Conservation (phyloP, 2,113 vertebrate genomes). For the Trichomycterus rosablanca region DNA sequence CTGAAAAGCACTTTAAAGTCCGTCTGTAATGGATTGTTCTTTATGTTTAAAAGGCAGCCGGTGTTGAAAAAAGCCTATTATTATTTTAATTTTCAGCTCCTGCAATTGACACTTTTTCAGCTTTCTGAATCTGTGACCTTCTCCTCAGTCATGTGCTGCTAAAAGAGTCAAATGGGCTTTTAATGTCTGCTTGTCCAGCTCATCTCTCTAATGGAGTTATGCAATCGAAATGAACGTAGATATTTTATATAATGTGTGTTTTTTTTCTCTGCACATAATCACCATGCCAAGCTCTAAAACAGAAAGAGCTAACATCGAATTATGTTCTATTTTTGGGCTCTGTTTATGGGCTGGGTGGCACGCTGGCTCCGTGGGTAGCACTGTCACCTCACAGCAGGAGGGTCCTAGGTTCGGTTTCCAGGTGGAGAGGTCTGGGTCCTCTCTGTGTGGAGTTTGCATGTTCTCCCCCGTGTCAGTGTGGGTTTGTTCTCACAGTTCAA, state of each 20-base stretch:
- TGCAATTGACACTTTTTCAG: slow-evolving; percentile 32
- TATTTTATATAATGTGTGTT: background rate
- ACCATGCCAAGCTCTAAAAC: background rate
- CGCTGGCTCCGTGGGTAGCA: too few species aligned
- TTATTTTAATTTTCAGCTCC: slow-evolving; percentile 39
- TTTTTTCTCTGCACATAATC: background rate
- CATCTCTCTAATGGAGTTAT: slow-evolving; percentile 28
- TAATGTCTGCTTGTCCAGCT: slow-evolving; percentile 33
- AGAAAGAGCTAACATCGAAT: too few species aligned
- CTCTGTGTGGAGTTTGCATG: too few species aligned
- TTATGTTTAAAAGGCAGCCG: slow-evolving; percentile 34
- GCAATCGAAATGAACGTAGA: slow-evolving; percentile 14
- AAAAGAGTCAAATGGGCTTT: slow-evolving; percentile 36
- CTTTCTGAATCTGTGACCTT: slow-evolving; percentile 15
- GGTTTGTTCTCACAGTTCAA: too few species aligned
- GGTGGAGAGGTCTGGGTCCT: too few species aligned
- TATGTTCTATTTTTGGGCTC: too few species aligned
- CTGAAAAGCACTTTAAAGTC: slow-evolving; percentile 42
- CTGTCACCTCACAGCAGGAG: too few species aligned
- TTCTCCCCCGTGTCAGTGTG: too few species aligned
- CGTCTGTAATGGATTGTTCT: slow-evolving; percentile 31
- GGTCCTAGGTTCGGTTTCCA: too few species aligned
- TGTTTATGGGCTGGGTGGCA: too few species aligned
- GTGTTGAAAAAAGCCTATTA: slow-evolving; percentile 35
- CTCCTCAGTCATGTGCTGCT: slow-evolving; percentile 1